Conservation (phyloP, 1,140 invertebrate species). For the Hylyphantes graminicola region DNA sequence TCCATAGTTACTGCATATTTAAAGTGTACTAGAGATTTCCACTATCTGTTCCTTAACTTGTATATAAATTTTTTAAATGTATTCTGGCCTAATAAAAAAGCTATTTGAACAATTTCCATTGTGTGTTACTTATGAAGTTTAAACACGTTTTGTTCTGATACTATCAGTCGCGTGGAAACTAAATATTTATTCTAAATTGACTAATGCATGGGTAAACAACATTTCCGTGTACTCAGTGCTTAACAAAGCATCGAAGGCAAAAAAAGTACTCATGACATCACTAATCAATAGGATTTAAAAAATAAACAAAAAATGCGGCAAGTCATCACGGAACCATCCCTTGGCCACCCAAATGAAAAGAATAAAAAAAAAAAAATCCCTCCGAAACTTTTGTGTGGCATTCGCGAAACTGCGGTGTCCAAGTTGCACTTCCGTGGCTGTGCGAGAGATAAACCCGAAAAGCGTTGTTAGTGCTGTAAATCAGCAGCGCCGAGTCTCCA, state of each 20-base stretch:
- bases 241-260: background rate
- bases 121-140: too few relatives aligned
- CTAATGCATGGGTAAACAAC: too few relatives aligned
- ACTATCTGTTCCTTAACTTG: too few relatives aligned
- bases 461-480: conserved; percentile 51
- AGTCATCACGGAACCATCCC: conserved; percentile 43
- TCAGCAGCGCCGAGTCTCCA: conserved; percentile 48
- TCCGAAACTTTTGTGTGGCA: conserved; percentile 52
- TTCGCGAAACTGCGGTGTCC: conserved; percentile 41
- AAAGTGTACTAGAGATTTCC: too few relatives aligned
- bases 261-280: conserved; percentile 4
- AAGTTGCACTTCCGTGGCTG: conserved; percentile 29
- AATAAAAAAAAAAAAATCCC: conserved; percentile 22
- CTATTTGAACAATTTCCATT: too few relatives aligned
- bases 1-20: too few relatives aligned
- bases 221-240: background rate
- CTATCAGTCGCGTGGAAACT: too few relatives aligned
- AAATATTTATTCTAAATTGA: too few relatives aligned
- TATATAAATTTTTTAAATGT: too few relatives aligned
- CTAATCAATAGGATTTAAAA: conserved; percentile 25
- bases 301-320: conserved; percentile 21
- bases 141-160: too few relatives aligned
- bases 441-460: conserved; percentile 44
- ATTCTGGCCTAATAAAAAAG: too few relatives aligned
- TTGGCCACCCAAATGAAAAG: conserved; percentile 19